Percentiles rank a stretch among this genome's conserved stretches.
Evolutionary conservation across 2,797 vertebrate genomes (phyloP).

Genomic region (Toxotes lorentzi): DNA sequence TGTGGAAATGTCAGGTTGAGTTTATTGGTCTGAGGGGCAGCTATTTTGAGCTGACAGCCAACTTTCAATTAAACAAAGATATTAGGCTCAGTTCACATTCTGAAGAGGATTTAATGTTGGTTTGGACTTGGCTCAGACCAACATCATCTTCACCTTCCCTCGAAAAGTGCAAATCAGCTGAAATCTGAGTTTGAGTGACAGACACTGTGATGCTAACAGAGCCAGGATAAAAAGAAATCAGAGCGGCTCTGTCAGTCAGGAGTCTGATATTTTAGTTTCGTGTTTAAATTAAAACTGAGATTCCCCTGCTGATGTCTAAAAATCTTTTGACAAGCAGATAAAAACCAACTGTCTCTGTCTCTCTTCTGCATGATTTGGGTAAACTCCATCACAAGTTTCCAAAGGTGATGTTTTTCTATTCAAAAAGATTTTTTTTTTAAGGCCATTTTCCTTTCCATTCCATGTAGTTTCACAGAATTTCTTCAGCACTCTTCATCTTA

Average conservation of each 20-base stretch:
- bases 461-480: background rate
- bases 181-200: constrained; percentile 33
- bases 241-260: background rate
- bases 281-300: background rate
- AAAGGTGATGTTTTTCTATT: no score
- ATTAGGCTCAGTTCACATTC: background rate
- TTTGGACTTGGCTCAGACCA: constrained; percentile 19
- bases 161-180: constrained; percentile 31
- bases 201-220: background rate
- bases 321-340: background rate
- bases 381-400: background rate
- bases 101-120: background rate
- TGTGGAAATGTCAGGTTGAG: background rate
- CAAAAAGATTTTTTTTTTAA: constrained; percentile 25
- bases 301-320: background rate
- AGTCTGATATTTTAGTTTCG: background rate
- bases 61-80: background rate
- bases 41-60: background rate
- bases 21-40: background rate
- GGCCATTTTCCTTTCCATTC: constrained; percentile 11
- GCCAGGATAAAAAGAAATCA: background rate
- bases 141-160: constrained; percentile 23
- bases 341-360: background rate
- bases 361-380: background rate
- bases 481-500: background rate